Base-by-base conservation (phyloP, 2,797 vertebrate species). In the Eulemur albifrons region DNA sequence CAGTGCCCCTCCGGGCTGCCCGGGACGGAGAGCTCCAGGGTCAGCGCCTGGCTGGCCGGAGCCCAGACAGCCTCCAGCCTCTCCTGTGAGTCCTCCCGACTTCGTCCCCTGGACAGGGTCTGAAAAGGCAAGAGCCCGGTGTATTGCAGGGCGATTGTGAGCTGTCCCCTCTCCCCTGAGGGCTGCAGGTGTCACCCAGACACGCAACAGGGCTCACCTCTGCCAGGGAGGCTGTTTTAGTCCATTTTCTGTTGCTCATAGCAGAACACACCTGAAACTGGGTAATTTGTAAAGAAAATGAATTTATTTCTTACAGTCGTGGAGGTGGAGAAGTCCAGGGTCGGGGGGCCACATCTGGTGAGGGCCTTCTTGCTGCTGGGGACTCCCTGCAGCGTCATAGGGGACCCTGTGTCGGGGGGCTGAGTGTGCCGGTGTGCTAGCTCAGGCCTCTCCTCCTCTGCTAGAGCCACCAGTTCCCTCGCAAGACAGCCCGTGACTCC, bases 1-100 rank as follows among this genome's bases (percentile, higher is more conserved):
- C 0, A 0, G 0, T 10, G 17, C 4, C 21, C 65, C 10, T 38
- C 43, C 48, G 2, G 65, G 43, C 9, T 75, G 13, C n/a, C n/a
- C 5, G 3, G 18, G 14, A 45, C 2, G 3, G 48, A 30, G 86
- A 35, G 59, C 61, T 23, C 8, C 48, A 82, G 21, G 27, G 30
- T 13, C 35, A 15, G 27, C 40, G 18, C 77, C 32, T 38, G 48
- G 73, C 52, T 45, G 21, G 21, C 14, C 30, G 54, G 38, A 15
- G 27, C 45, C 52, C 1, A 72, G 59, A 50, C 15, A 5, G 21
- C 65, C 32, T 80, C 67, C 54, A 32, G 57, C 40, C 12, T 21
- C n/a, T 20, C 5, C 7, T 1, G 48, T 21, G 43, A 1, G 1
- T 30, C 4, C 15, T 86, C 30, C 32, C 30, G 8, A 15, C 67